phyloP scores from a whole-genome alignment of 1,140 invertebrate genomes.

The Drosophila baimaii region DNA sequence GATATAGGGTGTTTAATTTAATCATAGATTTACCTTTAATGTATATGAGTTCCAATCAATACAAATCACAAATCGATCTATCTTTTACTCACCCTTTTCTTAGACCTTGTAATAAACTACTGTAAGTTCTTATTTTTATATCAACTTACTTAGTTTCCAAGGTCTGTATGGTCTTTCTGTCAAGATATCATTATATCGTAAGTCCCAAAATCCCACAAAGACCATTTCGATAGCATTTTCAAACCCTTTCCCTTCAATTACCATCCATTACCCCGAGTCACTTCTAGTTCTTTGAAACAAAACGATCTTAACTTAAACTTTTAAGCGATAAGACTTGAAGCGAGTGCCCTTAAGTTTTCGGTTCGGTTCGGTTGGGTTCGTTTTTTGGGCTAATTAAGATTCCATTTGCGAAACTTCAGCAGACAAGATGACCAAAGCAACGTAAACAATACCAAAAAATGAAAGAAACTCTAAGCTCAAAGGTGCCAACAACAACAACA shows the following conservation, averaged over 20 bases:
- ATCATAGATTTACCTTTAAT: neutral
- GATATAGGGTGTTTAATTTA: neutral
- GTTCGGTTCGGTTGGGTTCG: conserved; percentile 30
- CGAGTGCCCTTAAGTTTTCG: conserved; percentile 16
- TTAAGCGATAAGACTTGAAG: conserved; percentile 18
- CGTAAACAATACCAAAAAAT: conserved; percentile 70
- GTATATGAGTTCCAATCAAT: no score
- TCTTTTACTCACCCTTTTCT: neutral
- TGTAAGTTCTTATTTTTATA: neutral
- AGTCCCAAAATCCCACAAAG: neutral
- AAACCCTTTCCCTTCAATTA: neutral
- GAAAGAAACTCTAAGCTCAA: conserved; percentile 72
- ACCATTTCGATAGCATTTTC: neutral
- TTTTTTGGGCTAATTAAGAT: conserved; percentile 8
- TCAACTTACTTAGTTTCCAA: neutral
- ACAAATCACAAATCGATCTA: no score
- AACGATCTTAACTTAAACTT: neutral
- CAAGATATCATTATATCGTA: neutral
- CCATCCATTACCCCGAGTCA: neutral
- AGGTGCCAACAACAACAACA: conserved; percentile 60
- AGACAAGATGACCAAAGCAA: conserved; percentile 56
- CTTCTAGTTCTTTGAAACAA: neutral
- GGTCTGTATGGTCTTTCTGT: neutral
- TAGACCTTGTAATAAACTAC: neutral
- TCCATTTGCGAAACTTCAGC: conserved; percentile 12